Conservation (phyloP, 2,797 vertebrate genomes). For the Manis pentadactyla region DNA sequence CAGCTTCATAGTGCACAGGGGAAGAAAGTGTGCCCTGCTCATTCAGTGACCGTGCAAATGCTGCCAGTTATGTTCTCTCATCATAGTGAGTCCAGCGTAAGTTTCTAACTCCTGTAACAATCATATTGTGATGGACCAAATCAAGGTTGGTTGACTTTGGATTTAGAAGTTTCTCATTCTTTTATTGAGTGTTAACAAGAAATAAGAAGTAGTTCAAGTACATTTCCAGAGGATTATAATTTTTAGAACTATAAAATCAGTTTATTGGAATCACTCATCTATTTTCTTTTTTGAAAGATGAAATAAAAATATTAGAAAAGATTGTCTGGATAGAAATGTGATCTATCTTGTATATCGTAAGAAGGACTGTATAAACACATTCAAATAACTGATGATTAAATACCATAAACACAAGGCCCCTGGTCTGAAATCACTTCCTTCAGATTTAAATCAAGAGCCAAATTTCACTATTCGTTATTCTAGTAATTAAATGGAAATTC, state of each 20-base stretch:
- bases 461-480: background rate
- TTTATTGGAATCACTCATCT: background rate
- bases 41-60: background rate
- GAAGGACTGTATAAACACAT: background rate
- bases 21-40: background rate
- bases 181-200: conserved; percentile 29
- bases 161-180: background rate
- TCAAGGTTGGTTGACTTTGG: background rate
- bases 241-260: background rate
- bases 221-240: background rate
- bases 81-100: background rate
- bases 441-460: background rate
- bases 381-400: background rate
- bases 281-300: conserved; percentile 41
- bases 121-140: background rate
- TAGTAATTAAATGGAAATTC: background rate
- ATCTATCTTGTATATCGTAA: background rate
- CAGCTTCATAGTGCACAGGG: background rate
- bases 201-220: background rate
- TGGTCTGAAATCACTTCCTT: background rate
- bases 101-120: background rate
- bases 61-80: background rate
- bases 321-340: background rate
- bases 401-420: background rate
- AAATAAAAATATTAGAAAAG: conserved; percentile 39